A percentile compares a stretch with the other conserved stretches of the same genome.
Evolutionary conservation across 30 jellyfish, hydroid and myxozoan species (phyloP).

Genomic region (Aurelia aurita complex sp. Pacific): DNA sequence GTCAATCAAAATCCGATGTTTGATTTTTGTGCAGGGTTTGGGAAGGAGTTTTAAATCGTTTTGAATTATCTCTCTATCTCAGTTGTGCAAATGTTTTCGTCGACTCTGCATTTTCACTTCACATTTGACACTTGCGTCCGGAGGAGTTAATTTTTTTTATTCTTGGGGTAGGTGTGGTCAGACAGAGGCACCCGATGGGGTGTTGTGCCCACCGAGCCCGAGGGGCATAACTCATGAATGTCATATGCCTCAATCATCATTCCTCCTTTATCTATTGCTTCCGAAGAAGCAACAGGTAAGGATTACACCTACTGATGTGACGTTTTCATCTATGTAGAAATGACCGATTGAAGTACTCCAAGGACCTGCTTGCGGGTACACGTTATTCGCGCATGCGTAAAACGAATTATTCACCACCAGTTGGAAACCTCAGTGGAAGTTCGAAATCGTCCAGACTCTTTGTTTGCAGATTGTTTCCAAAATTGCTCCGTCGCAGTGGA

Average conservation of each 20-base stretch:
- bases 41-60: too few relatives aligned
- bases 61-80: not conserved
- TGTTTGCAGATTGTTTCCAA: too few relatives aligned
- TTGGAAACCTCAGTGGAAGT: too few relatives aligned
- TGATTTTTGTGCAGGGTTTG: too few relatives aligned
- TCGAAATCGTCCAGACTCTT: too few relatives aligned
- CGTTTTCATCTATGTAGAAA: too few relatives aligned
- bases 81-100: not conserved
- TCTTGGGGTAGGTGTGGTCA: constrained; percentile 49
- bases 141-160: not conserved
- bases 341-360: too few relatives aligned
- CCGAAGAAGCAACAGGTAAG: constrained; percentile 88
- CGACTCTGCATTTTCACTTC: not conserved
- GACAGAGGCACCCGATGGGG: constrained; percentile 67
- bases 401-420: too few relatives aligned
- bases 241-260: constrained; percentile 76
- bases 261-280: constrained; percentile 66
- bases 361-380: too few relatives aligned
- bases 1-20: too few relatives aligned
- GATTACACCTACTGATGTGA: constrained; percentile 83
- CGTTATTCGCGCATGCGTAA: constrained; percentile 44
- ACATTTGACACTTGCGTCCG: too few relatives aligned
- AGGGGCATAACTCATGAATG: constrained; percentile 58
- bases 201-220: constrained; percentile 75
- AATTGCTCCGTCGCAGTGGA: too few relatives aligned